Base-by-base conservation (phyloP, 2,113 vertebrate genomes). In the Emberiza fucata region DNA sequence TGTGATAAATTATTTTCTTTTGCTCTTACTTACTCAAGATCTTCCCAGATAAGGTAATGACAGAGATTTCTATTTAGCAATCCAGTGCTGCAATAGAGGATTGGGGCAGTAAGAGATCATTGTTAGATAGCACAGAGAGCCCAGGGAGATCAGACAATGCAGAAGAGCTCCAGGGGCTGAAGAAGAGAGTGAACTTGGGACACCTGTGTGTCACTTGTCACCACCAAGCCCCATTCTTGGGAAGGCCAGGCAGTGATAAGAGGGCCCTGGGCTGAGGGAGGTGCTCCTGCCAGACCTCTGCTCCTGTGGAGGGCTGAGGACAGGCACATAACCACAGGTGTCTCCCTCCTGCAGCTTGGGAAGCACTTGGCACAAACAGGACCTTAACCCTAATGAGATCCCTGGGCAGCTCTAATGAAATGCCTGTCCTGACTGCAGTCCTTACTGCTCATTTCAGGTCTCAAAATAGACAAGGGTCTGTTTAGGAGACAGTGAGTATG, bases 301-400 rank as follows among this genome's bases (percentile, higher is more conserved):
- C 20, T 75, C 14, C 69, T 37, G 2, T 3, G 47, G 16, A 73
- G 15, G 12, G 28, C 4, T 0, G 15, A 92, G 29, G 69, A 84
- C 23, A 63, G 64, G 60, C 60, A 81, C 0, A 5, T 68, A 89
- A 63, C 19, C 39, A 54, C n/a, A 59, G 0, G 0, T 31, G 16
- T 68, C 21, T 78, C 33, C 27, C 61, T 87, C 39, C 69, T 79
- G 87, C 33, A 63, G 18, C 69, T 88, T 77, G 63, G 61, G 25
- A n/a, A 77, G 64, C 63, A 70, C 50, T 86, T 44, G 29, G 42
- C 54, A 59, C 22, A 54, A 66, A 42, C 1, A 6, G 10, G 24
- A 42, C 19, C 18, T 81, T 73, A 54, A 21, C 53, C 12, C 27
- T 59, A 54, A 54, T 13, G 15, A 83, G 10, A 40, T 65, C 23